Percentiles rank a stretch among this genome's conserved stretches.
Evolutionary conservation across 2,888 invertebrate species (phyloP).

Genomic region (Nemotelus pantherinus): DNA sequence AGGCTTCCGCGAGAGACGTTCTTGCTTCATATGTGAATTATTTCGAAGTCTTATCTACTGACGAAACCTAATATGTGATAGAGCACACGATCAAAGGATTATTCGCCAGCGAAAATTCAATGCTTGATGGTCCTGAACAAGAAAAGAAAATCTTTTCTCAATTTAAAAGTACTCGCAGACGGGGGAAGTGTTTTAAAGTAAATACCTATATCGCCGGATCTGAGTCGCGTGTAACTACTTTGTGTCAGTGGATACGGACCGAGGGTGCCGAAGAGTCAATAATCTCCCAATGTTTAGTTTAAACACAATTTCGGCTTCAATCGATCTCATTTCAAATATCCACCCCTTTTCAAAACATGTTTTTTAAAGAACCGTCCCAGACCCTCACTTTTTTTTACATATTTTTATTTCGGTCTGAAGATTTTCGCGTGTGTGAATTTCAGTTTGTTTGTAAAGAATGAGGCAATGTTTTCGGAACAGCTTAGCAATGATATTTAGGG

Average conservation of each 20-base stretch:
- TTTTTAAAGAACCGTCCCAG: not conserved
- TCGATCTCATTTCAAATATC: constrained; percentile 38
- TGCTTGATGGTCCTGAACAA: constrained; percentile 2
- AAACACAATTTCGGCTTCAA: constrained; percentile 43
- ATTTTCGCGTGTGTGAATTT: constrained; percentile 2
- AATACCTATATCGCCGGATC: constrained; percentile 42
- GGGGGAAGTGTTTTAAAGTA: constrained; percentile 43
- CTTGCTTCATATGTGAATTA: constrained; percentile 24
- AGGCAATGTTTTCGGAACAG: no score
- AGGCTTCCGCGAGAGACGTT: not conserved
- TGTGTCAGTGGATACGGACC: constrained; percentile 20
- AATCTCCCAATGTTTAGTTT: constrained; percentile 43
- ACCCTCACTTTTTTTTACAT: not conserved
- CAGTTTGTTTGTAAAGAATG: no score
- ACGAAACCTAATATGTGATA: constrained; percentile 32
- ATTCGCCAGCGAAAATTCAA: constrained; percentile 26
- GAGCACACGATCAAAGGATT: constrained; percentile 43
- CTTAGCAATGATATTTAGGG: no score
- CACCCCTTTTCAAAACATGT: constrained; percentile 28
- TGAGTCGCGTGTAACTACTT: constrained; percentile 42
- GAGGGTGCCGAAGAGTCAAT: constrained; percentile 35
- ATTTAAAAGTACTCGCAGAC: constrained; percentile 7
- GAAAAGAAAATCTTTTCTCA: constrained; percentile 13
- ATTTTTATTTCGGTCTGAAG: constrained; percentile 17
- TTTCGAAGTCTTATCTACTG: constrained; percentile 19